Percentiles rank a stretch among this genome's conserved stretches.
Evolutionary conservation across 2,888 invertebrate genomes (phyloP).

Genomic region (Acanthosoma haemorrhoidale): DNA sequence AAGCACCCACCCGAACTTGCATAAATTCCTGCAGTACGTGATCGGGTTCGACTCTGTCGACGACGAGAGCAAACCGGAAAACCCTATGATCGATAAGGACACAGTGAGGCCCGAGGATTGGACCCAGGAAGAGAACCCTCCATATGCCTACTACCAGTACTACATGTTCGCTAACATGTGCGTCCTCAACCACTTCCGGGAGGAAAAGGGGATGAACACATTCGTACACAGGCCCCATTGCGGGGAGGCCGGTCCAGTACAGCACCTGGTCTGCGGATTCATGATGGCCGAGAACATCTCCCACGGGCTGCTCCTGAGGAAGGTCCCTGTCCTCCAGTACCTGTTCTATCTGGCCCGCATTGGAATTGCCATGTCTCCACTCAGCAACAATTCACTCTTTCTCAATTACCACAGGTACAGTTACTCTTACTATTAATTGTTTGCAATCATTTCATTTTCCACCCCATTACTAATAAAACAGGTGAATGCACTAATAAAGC

Average conservation of each 20-base stretch:
- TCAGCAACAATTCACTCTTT: constrained; percentile 97
- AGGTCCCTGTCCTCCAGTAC: constrained; percentile 97
- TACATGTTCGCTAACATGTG: constrained; percentile 97
- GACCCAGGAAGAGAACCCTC: constrained; percentile 89
- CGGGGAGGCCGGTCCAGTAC: constrained; percentile 95
- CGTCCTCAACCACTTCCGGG: constrained; percentile 90
- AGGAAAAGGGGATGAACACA: constrained; percentile 85
- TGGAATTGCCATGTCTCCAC: constrained; percentile 97
- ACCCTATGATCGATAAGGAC: constrained; percentile 78
- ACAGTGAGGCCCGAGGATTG: constrained; percentile 75
- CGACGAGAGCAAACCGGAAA: constrained; percentile 98
- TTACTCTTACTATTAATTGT: no score
- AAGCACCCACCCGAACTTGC: constrained; percentile 82
- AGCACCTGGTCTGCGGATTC: constrained; percentile 93
- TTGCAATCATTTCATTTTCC: no score
- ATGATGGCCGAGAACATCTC: constrained; percentile 97
- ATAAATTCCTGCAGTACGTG: constrained; percentile 72
- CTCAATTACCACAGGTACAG: constrained; percentile 86
- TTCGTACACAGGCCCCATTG: constrained; percentile 95
- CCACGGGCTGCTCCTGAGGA: constrained; percentile 89
- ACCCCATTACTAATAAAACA: no score
- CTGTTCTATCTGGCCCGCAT: constrained; percentile 95
- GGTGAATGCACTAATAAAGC: no score
- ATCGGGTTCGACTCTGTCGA: constrained; percentile 98
- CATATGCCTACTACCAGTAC: constrained; percentile 96